phyloP scores from a whole-genome alignment of 2,888 invertebrate genomes.

The Microchrysa polita region DNA sequence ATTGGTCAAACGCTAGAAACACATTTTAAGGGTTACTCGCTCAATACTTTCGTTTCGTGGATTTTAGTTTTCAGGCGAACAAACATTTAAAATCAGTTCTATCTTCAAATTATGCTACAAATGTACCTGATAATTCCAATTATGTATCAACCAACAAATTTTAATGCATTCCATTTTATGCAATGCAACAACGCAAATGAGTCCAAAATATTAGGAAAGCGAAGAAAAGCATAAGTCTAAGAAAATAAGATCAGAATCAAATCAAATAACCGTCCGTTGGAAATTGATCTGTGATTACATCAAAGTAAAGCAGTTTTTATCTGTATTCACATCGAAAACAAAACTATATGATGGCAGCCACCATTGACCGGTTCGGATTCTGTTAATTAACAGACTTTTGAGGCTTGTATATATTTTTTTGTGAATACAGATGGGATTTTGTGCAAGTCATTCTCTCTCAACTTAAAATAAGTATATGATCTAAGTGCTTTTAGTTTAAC shows the following conservation, averaged over 20 bases:
- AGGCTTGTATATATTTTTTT: slow-evolving; percentile 13
- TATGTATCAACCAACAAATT: no score
- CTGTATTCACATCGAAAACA: slow-evolving; percentile 41
- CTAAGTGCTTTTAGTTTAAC: slow-evolving; percentile 35
- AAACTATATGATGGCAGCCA: slow-evolving; percentile 16
- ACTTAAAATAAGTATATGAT: slow-evolving; percentile 35
- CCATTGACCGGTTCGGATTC: slow-evolving; percentile 35
- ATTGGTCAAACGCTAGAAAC: no score
- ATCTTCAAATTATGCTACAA: no score
- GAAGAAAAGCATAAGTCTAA: no score
- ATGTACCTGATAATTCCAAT: no score
- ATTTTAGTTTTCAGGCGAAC: no score
- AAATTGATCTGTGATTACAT: slow-evolving; percentile 40
- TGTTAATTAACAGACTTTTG: slow-evolving; percentile 42
- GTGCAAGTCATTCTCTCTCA: slow-evolving; percentile 36
- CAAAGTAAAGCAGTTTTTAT: slow-evolving; percentile 37
- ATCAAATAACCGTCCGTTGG: slow-evolving; percentile 16
- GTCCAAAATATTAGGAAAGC: no score
- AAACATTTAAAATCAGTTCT: no score
- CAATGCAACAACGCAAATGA: no score
- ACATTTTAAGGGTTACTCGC: no score
- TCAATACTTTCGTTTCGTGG: no score
- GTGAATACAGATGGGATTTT: background rate
- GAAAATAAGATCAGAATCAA: slow-evolving; percentile 5
- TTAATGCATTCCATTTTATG: no score